Conservation (phyloP, 2,888 invertebrate genomes). For the Troides helena region DNA sequence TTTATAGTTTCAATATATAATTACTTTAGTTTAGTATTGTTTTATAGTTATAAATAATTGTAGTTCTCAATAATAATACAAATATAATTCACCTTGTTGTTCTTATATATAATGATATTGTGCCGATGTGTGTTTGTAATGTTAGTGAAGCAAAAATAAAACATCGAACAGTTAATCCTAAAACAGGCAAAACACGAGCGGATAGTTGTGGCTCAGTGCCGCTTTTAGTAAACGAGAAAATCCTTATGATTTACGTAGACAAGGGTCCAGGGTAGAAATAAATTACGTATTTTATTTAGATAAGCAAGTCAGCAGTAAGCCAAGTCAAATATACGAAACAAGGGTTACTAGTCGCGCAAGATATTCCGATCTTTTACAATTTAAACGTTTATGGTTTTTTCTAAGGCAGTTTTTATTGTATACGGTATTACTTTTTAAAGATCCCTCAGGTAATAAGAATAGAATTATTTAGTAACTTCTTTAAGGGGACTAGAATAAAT, state of each 20-base stretch:
- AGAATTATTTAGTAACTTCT: no score
- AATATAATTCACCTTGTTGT: no score
- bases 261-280: slow-evolving; percentile 28
- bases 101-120: no score
- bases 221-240: slow-evolving; percentile 19
- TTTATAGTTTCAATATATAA: no score
- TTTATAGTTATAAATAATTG: no score
- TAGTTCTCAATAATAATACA: no score
- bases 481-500: no score
- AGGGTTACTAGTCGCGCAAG: slow-evolving; percentile 15
- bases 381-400: neutral
- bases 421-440: no score
- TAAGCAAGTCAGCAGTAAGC: slow-evolving; percentile 26
- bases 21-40: no score
- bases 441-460: no score
- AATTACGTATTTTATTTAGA: slow-evolving; percentile 30
- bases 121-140: neutral
- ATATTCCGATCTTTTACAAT: neutral
- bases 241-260: slow-evolving; percentile 29
- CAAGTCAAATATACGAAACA: slow-evolving; percentile 13
- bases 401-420: no score
- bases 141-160: neutral
- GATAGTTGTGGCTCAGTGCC: slow-evolving; percentile 4
- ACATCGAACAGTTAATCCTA: neutral
- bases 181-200: slow-evolving; percentile 4